phyloP scores from a whole-genome alignment of 2,797 vertebrate species.

The Fringilla coelebs region DNA sequence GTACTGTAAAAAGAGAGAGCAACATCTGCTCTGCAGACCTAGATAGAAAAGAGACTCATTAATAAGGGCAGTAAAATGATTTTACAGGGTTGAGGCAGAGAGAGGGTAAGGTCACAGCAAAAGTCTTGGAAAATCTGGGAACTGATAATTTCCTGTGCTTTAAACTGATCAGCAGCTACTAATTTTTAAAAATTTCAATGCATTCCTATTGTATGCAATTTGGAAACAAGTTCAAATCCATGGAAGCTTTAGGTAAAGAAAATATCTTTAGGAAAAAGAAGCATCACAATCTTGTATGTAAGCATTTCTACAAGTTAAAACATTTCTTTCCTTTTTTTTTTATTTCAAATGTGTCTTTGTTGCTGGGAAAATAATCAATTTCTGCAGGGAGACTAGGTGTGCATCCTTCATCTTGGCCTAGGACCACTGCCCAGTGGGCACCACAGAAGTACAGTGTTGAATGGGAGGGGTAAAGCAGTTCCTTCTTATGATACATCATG shows the following conservation, averaged over 20 bases:
- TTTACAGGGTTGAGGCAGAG: background rate
- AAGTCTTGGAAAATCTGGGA: background rate
- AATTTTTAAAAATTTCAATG: background rate
- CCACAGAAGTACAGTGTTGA: background rate
- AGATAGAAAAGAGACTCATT: background rate
- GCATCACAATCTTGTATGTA: background rate
- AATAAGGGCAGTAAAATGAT: background rate
- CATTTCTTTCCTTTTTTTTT: background rate
- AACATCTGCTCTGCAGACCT: background rate
- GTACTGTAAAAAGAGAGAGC: background rate
- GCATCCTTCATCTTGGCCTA: background rate
- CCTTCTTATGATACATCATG: background rate
- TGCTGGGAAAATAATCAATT: background rate
- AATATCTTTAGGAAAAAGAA: background rate
- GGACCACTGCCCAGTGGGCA: background rate
- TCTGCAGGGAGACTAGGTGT: background rate
- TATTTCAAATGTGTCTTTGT: rapidly evolving
- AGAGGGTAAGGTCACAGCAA: background rate
- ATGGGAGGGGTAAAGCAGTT: background rate
- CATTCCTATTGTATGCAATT: rapidly evolving
- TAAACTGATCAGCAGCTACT: background rate
- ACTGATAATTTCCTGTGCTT: background rate
- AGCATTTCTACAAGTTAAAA: background rate
- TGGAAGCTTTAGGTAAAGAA: background rate
- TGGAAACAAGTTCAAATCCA: background rate